Evolutionary conservation across 2,113 vertebrate genomes (phyloP).

Genomic region (Brachypteracias leptosomus): DNA sequence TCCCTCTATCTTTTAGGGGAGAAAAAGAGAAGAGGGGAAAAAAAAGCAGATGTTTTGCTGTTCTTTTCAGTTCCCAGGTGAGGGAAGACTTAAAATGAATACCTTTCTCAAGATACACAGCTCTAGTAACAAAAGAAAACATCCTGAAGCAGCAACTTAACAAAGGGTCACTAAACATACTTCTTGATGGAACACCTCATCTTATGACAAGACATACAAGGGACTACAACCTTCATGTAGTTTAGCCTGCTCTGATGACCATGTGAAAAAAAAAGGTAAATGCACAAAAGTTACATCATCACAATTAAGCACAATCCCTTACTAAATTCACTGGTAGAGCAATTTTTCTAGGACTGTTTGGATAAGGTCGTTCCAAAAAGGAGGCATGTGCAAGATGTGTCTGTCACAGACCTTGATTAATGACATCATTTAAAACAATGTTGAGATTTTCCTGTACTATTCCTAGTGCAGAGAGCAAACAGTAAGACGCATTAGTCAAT

Average conservation of each 20-base stretch:
- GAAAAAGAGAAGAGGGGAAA: rapidly evolving
- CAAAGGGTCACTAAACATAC: not conserved
- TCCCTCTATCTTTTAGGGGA: not conserved
- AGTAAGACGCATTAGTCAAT: not conserved
- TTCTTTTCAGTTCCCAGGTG: not conserved
- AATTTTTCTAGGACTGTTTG: conserved; percentile 5
- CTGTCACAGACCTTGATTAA: conserved; percentile 41
- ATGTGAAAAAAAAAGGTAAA: not conserved
- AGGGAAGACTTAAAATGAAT: not conserved
- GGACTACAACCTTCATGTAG: not conserved
- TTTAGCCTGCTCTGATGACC: not conserved
- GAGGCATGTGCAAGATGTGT: not conserved
- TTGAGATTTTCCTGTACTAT: conserved; percentile 24
- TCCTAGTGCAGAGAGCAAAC: not conserved
- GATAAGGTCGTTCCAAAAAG: conserved; percentile 23
- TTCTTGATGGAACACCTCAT: not conserved
- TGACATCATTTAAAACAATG: conserved; percentile 34
- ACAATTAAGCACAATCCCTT: not conserved
- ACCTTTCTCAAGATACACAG: not conserved
- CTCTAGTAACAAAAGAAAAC: not conserved
- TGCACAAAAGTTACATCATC: conserved; percentile 8
- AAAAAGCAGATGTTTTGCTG: not conserved
- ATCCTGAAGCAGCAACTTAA: not conserved
- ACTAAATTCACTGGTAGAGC: not conserved
- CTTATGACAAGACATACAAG: not conserved